Evolutionary conservation across 2,888 invertebrate genomes (phyloP), one percentile per base, ranked within the genome.

Genomic region (Neoascia interrupta): DNA sequence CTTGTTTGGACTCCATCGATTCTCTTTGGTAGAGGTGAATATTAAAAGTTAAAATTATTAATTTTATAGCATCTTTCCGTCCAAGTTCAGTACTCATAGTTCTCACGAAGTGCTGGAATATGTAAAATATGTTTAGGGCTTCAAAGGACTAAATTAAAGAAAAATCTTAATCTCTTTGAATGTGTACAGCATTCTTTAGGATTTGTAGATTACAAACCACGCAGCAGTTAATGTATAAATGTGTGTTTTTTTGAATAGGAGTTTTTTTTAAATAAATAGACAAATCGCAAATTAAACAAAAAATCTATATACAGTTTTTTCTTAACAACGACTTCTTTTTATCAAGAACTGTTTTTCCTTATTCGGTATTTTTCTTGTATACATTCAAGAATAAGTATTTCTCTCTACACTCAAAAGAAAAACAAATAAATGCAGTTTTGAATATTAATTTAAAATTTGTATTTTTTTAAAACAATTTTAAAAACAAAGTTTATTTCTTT

Each of bases 401-500:
- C 56, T 51, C 18, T 45, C 60, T 54, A 54, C 51, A 41, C 26
- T 58, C 47, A 36, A 47, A 64, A 60, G 43, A 31, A 64, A 69
- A 53, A 70, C 39, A 75, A 81, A 75, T 68, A 81, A 76, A 76
- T 81, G n/a, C n/a, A 81, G 72, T 49, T 51, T 66, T 60, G 21
- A 68, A 23, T 45, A 45, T 61, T 76, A 68, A 54, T 70, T 61
- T 31, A 49, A 36, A 60, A 21, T 51, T 64, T 81, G 39, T 39
- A 49, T 68, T 49, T 66, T 69, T 79, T 53, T 64, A 74, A 70
- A 53, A 61, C 81, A 82, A 81, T 36, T 81, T 75, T 53, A 64
- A 70, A 66, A 53, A 61, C 39, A 72, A 80, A 70, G n/a, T 70
- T 58, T 64, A 69, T 79, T 79, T 74, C 63, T 66, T 84, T 81